Conservation (phyloP, 2,888 invertebrate species). For the Luperina nickerlii region DNA sequence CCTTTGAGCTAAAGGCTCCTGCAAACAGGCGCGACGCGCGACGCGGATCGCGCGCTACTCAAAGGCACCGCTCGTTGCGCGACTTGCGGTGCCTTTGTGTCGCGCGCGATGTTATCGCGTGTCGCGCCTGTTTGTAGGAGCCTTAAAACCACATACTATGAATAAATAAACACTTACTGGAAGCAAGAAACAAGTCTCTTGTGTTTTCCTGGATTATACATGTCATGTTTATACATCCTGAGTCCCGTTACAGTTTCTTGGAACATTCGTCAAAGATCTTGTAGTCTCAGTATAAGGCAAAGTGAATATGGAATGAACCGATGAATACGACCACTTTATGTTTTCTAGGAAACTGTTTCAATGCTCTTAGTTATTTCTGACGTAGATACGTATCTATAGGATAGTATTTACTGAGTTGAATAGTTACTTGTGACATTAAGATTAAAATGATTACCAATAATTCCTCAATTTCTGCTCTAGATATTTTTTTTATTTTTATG, state of each 20-base stretch:
- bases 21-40: too few relatives aligned
- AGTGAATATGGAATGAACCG: constrained; percentile 9
- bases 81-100: too few relatives aligned
- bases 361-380: too few relatives aligned
- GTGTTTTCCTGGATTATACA: neutral
- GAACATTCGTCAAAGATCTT: constrained; percentile 7
- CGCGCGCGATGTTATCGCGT: too few relatives aligned
- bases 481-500: neutral
- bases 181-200: neutral
- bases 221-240: neutral
- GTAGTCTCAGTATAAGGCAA: neutral
- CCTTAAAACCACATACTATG: neutral
- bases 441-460: neutral
- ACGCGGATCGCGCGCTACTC: too few relatives aligned
- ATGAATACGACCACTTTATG: neutral
- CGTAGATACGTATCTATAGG: too few relatives aligned
- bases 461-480: neutral
- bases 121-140: too few relatives aligned
- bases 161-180: neutral
- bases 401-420: neutral
- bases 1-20: neutral
- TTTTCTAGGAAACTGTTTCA: neutral
- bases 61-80: too few relatives aligned
- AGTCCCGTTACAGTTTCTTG: neutral
- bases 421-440: neutral